Evolutionary conservation across 2,888 invertebrate species (phyloP).

Genomic region (Slavum lentiscoides): DNA sequence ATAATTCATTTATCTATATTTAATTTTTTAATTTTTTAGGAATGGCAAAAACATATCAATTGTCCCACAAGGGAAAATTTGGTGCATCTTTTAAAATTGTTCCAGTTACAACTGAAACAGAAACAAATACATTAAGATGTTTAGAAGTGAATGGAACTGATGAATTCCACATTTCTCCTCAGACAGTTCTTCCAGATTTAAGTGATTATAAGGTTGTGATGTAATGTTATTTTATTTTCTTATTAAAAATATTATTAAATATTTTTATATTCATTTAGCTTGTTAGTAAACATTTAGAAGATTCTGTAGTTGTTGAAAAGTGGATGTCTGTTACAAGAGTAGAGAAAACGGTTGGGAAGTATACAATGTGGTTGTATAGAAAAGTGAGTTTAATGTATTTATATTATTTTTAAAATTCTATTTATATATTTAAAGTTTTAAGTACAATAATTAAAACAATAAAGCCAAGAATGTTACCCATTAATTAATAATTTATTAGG

Average conservation of each 20-base stretch:
- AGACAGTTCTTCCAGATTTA: conserved; percentile 81
- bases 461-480: background rate
- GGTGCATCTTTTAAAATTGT: conserved; percentile 82
- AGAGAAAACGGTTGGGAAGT: conserved; percentile 83
- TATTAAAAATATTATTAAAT: background rate
- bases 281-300: conserved; percentile 70
- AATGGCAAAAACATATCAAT: conserved; percentile 90
- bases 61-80: conserved; percentile 66
- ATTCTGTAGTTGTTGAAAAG: conserved; percentile 74
- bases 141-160: conserved; percentile 79
- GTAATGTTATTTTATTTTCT: background rate
- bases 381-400: conserved; percentile 61
- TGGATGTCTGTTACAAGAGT: conserved; percentile 73
- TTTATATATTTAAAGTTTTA: background rate
- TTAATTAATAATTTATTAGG: background rate
- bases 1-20: background rate
- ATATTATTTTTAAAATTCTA: background rate
- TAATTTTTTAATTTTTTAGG: conserved; percentile 59
- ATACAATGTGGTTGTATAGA: conserved; percentile 83
- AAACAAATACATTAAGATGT: conserved; percentile 75
- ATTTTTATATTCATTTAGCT: conserved; percentile 58
- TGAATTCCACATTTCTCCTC: conserved; percentile 67
- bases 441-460: no score
- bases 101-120: conserved; percentile 78
- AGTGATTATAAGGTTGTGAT: conserved; percentile 69